Conservation (phyloP, 2,888 invertebrate genomes). For the Phengaris alcon region DNA sequence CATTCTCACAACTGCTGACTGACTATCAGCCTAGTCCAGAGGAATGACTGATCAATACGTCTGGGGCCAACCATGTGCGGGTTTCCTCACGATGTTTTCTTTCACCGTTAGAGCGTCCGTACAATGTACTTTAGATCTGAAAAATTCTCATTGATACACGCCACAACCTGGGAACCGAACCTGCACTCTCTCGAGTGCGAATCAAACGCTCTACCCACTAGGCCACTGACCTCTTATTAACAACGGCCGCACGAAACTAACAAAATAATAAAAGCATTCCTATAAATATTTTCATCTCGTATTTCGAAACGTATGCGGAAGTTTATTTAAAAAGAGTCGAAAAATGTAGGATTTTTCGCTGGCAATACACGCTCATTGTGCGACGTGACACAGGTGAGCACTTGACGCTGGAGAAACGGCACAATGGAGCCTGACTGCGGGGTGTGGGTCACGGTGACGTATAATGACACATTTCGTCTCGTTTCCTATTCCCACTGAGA, state of each 20-base stretch:
- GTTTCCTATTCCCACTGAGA: constrained; percentile 32
- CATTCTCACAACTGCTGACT: no score
- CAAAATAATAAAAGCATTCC: not conserved
- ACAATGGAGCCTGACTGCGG: constrained; percentile 37
- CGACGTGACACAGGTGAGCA: constrained; percentile 33
- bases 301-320: constrained; percentile 12
- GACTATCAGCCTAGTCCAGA: no score
- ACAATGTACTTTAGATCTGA: no score
- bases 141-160: no score
- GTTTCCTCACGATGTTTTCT: no score
- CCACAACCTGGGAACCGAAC: no score
- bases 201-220: no score
- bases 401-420: constrained; percentile 34
- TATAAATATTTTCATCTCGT: not conserved
- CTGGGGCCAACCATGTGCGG: no score
- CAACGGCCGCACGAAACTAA: not conserved
- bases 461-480: constrained; percentile 37
- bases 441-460: constrained; percentile 36
- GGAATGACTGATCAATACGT: no score
- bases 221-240: not conserved
- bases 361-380: constrained; percentile 7
- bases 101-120: no score
- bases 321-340: not conserved
- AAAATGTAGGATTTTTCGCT: not conserved
- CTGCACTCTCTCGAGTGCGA: no score